Percentiles rank a stretch among this genome's conserved stretches.
phyloP scores from a whole-genome alignment of 1,140 invertebrate species.

The Mercenaria mercenaria region DNA sequence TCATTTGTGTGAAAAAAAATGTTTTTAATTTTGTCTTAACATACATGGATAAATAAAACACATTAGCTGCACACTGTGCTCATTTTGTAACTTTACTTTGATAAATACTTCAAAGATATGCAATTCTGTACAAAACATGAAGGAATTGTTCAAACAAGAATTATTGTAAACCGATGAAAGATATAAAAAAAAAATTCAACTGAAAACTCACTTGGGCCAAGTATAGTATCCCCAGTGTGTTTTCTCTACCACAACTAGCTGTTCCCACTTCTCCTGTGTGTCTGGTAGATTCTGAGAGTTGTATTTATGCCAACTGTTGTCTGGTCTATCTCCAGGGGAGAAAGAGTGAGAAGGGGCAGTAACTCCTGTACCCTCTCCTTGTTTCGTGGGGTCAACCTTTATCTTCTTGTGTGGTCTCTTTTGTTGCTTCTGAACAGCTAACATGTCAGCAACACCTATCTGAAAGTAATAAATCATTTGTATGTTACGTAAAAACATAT shows the following conservation, averaged over 20 bases:
- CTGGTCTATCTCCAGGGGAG: constrained; percentile 87
- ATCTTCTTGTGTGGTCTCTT: constrained; percentile 91
- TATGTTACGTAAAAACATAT: too few species aligned
- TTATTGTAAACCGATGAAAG: too few species aligned
- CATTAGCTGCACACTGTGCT: too few species aligned
- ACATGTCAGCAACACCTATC: constrained; percentile 79
- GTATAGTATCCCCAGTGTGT: constrained; percentile 92
- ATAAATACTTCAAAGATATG: too few species aligned
- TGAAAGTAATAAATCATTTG: constrained; percentile 34
- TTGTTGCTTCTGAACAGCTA: constrained; percentile 91
- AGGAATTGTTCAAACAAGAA: too few species aligned
- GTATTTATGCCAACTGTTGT: constrained; percentile 93
- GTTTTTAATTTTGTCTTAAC: too few species aligned
- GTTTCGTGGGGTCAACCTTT: constrained; percentile 86
- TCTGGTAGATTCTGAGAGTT: constrained; percentile 88
- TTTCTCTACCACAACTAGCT: constrained; percentile 90
- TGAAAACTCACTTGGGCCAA: constrained; percentile 91
- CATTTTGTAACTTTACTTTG: too few species aligned
- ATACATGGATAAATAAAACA: too few species aligned
- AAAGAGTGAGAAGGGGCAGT: constrained; percentile 18
- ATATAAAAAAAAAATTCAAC: too few species aligned
- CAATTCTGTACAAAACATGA: too few species aligned
- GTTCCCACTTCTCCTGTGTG: constrained; percentile 91
- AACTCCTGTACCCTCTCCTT: constrained; percentile 63
- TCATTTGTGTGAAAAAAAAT: too few species aligned